Evolutionary conservation across 2,888 invertebrate genomes (phyloP), one percentile per base, ranked within the genome.

Genomic region (Neelides folsomi): DNA sequence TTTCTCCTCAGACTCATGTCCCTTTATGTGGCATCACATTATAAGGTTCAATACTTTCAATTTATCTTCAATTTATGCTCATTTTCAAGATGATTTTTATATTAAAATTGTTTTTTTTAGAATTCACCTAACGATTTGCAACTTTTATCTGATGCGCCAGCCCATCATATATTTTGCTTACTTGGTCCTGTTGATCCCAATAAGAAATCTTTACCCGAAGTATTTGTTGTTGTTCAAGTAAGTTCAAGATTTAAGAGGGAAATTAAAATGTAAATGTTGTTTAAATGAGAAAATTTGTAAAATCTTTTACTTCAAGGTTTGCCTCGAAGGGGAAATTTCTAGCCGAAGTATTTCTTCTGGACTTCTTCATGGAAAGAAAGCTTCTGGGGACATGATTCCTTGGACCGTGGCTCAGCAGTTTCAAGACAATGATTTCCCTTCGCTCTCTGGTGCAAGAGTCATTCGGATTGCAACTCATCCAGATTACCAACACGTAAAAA

Each of bases 121-220:
- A 99, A 98, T 74, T 88, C 88, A 52, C 98, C 98, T 0, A 95
- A 99, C 72, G 98, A 99, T 75, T 76, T 98, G 40, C 97, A 98
- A 74, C 82, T 98, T 78, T 78, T 99, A 74, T 92, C 95, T 12
- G 98, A 99, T 72, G 97, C 98, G 13, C 97, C 98, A 0, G 94
- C 94, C 1, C 98, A 99, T 73, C 89, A 94, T 70, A 71, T 99
- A 51, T 99, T 97, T 73, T 94, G 93, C 62, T 74, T 99, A 38
- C 75, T 97, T 57, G 86, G 87, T 0, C 95, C 97, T 0, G 79
- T 89, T 1, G 78, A 83, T 65, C 76, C 81, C 0, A 78, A 79
- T 65, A 68, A 66, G 45, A 80, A 79, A 51, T 66, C 77, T 40
- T 72, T 97, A 63, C 97, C 97, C 0, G 94, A 95, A 71, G 83